A percentile compares a stretch with the other conserved stretches of the same genome.
phyloP scores from a whole-genome alignment of 2,113 vertebrate genomes.

The Gadus chalcogrammus region DNA sequence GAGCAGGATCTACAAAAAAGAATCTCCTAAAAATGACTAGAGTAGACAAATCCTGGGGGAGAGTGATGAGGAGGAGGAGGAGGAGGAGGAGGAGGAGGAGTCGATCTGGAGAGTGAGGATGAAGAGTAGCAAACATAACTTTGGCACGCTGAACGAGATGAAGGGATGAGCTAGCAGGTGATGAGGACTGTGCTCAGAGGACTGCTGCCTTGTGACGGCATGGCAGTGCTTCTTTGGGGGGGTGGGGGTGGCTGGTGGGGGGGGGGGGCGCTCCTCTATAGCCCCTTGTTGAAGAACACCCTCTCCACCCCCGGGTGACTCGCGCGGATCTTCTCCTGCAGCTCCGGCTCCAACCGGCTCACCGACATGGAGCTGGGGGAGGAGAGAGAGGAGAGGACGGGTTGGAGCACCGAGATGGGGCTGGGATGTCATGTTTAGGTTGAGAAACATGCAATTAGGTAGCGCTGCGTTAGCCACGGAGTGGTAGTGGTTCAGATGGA shows the following conservation, averaged over 20 bases:
- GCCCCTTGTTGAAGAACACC: constrained; percentile 97
- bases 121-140: constrained; percentile 62
- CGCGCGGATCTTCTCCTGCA: constrained; percentile 86
- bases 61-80: too few species aligned
- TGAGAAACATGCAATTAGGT: too few species aligned
- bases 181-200: constrained; percentile 21
- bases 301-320: constrained; percentile 76
- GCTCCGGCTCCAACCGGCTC: constrained; percentile 83
- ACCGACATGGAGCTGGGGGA: constrained; percentile 85
- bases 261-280: constrained; percentile 66
- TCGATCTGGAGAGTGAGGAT: constrained; percentile 12
- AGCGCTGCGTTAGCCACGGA: neutral
- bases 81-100: too few species aligned
- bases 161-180: constrained; percentile 18
- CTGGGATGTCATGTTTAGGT: neutral
- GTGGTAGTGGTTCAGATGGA: neutral
- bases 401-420: constrained; percentile 4
- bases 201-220: constrained; percentile 39
- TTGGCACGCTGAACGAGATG: constrained; percentile 71
- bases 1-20: neutral
- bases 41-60: too few species aligned
- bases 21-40: neutral
- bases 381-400: neutral
- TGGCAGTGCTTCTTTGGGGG: constrained; percentile 38
- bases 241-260: too few species aligned